phyloP scores from a whole-genome alignment of 2,888 invertebrate species.

The Drosophila fungiperda region DNA sequence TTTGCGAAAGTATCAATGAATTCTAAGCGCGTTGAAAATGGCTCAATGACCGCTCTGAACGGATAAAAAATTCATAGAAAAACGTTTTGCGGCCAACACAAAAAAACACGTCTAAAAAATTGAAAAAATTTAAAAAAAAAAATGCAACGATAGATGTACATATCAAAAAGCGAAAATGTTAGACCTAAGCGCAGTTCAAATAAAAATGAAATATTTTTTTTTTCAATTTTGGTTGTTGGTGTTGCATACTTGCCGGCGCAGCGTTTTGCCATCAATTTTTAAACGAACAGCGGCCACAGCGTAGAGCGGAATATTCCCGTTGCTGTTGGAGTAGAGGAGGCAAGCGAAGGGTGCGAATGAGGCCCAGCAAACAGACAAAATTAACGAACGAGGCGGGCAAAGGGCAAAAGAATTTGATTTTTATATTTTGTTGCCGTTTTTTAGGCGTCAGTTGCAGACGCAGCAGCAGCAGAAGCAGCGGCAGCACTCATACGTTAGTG shows the following conservation, averaged over 20 bases:
- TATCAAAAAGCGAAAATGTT: slow-evolving; percentile 60
- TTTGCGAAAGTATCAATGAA: slow-evolving; percentile 76
- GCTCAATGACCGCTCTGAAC: slow-evolving; percentile 69
- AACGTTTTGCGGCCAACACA: slow-evolving; percentile 68
- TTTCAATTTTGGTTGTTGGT: slow-evolving; percentile 42
- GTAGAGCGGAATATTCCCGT: slow-evolving; percentile 20
- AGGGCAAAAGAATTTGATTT: slow-evolving; percentile 72
- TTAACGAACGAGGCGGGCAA: slow-evolving; percentile 69
- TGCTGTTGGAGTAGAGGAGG: neutral
- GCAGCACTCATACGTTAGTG: slow-evolving; percentile 1
- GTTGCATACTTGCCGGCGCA: slow-evolving; percentile 54
- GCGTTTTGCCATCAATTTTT: slow-evolving; percentile 52
- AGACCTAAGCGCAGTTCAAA: slow-evolving; percentile 35
- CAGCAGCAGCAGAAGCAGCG: slow-evolving; percentile 56
- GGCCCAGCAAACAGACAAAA: slow-evolving; percentile 57
- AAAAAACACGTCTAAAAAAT: slow-evolving; percentile 46
- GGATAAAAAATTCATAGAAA: slow-evolving; percentile 76
- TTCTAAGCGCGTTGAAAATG: slow-evolving; percentile 75
- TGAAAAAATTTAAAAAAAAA: slow-evolving; percentile 25
- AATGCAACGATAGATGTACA: slow-evolving; percentile 6
- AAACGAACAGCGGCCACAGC: slow-evolving; percentile 41
- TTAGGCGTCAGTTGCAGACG: slow-evolving; percentile 75
- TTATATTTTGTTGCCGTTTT: slow-evolving; percentile 77
- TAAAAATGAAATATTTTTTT: slow-evolving; percentile 22
- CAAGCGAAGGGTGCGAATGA: slow-evolving; percentile 39